Conservation (phyloP, 2,888 invertebrate genomes). For the Lithodes maja region DNA sequence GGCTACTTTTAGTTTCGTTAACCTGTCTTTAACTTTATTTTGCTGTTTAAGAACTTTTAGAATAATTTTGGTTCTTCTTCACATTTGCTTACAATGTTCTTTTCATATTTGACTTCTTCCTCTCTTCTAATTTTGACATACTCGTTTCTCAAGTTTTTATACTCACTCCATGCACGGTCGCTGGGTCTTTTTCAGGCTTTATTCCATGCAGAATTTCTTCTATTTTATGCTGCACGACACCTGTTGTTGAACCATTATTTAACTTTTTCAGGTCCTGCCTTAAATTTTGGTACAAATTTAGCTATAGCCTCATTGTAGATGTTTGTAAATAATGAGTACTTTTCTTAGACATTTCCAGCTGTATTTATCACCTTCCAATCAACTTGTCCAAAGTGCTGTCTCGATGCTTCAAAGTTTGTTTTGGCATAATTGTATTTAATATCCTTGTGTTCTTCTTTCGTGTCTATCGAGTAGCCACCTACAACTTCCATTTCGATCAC, state of each 20-base stretch:
- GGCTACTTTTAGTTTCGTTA: neutral
- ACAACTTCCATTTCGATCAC: too few species aligned
- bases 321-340: neutral
- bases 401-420: neutral
- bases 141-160: neutral
- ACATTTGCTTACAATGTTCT: neutral
- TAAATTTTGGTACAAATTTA: neutral
- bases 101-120: neutral
- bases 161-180: neutral
- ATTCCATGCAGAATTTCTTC: neutral
- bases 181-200: neutral
- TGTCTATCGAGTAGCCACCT: too few species aligned
- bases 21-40: neutral
- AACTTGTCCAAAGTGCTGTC: neutral
- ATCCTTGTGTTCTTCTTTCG: too few species aligned
- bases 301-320: neutral
- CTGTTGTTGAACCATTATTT: neutral
- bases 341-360: neutral
- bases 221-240: neutral
- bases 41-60: neutral
- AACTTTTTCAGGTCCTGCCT: neutral
- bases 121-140: neutral
- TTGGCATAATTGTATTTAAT: neutral
- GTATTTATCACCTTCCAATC: neutral
- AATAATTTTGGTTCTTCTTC: neutral